Conservation (phyloP, 1,140 invertebrate genomes). For the Tetraneura akinire region DNA sequence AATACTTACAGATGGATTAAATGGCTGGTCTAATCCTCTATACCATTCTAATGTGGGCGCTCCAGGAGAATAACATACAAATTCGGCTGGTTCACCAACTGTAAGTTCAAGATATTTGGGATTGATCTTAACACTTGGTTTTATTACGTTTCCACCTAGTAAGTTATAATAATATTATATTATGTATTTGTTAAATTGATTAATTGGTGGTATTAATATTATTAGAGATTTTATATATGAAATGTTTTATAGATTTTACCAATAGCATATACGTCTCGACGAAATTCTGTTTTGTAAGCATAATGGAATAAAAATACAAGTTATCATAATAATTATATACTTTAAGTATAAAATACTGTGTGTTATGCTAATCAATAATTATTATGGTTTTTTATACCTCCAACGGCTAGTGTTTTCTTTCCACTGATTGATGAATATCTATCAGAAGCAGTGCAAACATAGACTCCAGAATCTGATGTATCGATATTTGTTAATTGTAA, state of each 20-base stretch:
- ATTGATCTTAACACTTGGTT: slow-evolving; percentile 5
- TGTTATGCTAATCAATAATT: background rate
- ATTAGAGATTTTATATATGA: too few relatives aligned
- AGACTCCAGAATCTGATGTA: slow-evolving; percentile 80
- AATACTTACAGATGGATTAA: slow-evolving; percentile 20
- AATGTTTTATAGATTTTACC: background rate
- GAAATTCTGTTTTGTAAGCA: slow-evolving; percentile 24
- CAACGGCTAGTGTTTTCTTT: slow-evolving; percentile 42
- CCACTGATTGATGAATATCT: slow-evolving; percentile 64
- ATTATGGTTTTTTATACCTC: slow-evolving; percentile 26
- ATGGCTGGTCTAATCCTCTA: slow-evolving; percentile 4
- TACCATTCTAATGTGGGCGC: slow-evolving; percentile 14
- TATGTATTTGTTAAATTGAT: too few relatives aligned
- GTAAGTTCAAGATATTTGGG: slow-evolving; percentile 1
- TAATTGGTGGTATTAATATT: too few relatives aligned
- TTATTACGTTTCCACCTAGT: slow-evolving; percentile 1
- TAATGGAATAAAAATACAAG: background rate
- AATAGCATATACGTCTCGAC: background rate
- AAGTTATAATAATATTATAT: background rate
- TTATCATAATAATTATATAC: too few relatives aligned
- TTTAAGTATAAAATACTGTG: too few relatives aligned
- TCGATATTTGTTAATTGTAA: slow-evolving; percentile 76
- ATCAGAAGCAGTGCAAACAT: slow-evolving; percentile 82
- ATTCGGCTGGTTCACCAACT: slow-evolving; percentile 37
- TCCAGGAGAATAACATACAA: slow-evolving; percentile 25